Conservation (phyloP, 2,797 vertebrate species). For the Mycteria americana region DNA sequence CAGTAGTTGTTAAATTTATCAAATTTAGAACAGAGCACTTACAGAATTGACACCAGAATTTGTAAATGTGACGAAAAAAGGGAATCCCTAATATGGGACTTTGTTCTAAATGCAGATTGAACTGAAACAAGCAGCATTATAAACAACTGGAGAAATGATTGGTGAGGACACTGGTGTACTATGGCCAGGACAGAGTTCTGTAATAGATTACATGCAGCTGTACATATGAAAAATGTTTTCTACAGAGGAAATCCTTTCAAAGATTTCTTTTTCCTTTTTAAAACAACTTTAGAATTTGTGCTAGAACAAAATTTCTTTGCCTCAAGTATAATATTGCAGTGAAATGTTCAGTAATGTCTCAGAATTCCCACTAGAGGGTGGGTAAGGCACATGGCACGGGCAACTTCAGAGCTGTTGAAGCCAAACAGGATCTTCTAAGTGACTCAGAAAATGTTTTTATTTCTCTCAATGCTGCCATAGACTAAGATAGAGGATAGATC, state of each 20-base stretch:
- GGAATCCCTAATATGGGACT: background rate
- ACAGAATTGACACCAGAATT: background rate
- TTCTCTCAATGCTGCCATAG: background rate
- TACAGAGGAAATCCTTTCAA: background rate
- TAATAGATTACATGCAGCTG: background rate
- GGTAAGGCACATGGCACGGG: background rate
- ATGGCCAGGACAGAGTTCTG: background rate
- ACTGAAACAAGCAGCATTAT: background rate
- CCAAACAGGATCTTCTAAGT: background rate
- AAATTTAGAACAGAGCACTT: background rate
- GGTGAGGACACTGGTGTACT: background rate
- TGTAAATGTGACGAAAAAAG: background rate
- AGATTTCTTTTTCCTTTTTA: background rate
- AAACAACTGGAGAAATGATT: background rate
- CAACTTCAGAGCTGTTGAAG: accelerated
- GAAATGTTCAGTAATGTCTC: background rate
- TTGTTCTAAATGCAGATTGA: background rate
- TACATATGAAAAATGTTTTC: background rate
- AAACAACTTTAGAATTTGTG: background rate
- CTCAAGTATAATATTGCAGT: background rate
- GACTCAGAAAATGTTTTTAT: background rate
- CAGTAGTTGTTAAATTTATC: background rate
- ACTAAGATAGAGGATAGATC: background rate
- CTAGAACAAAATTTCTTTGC: background rate
- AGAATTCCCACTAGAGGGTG: slow-evolving; percentile 6